Evolutionary conservation across 2,797 vertebrate genomes (phyloP).

Genomic region (Molothrus ater): DNA sequence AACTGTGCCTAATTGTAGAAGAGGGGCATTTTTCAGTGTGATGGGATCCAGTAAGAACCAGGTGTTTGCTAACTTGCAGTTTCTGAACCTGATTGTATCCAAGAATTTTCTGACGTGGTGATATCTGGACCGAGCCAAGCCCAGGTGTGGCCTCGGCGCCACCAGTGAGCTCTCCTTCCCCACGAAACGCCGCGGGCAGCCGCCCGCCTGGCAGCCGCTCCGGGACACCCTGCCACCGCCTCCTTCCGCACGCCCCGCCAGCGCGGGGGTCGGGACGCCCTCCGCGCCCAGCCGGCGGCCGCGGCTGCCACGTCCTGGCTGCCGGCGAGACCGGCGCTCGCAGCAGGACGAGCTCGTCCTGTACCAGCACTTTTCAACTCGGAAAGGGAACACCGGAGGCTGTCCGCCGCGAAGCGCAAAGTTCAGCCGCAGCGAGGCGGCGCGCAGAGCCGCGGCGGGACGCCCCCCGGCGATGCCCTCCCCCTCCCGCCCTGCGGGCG

Average conservation of each 20-base stretch:
- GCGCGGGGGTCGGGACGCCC: not conserved
- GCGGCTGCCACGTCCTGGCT: conserved; percentile 1
- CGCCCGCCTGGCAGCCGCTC: not conserved
- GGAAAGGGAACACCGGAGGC: too few species aligned
- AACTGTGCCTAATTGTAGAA: not conserved
- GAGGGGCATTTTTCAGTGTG: not conserved
- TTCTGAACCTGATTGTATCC: not conserved
- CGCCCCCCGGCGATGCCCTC: not conserved
- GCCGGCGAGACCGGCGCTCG: not conserved
- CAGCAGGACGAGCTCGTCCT: not conserved
- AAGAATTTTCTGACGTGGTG: not conserved
- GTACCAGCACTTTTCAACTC: not conserved
- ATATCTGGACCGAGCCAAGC: not conserved
- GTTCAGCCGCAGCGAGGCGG: not conserved
- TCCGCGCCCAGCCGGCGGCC: not conserved
- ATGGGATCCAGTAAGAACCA: not conserved
- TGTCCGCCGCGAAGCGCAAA: not conserved
- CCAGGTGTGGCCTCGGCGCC: not conserved
- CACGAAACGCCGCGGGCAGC: not conserved
- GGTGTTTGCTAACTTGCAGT: not conserved
- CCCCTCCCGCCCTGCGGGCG: not conserved
- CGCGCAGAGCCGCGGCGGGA: not conserved
- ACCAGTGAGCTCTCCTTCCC: not conserved
- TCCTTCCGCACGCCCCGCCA: not conserved
- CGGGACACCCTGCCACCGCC: not conserved